Conservation (phyloP, 2,888 invertebrate genomes). For the Heliconius aoede region DNA sequence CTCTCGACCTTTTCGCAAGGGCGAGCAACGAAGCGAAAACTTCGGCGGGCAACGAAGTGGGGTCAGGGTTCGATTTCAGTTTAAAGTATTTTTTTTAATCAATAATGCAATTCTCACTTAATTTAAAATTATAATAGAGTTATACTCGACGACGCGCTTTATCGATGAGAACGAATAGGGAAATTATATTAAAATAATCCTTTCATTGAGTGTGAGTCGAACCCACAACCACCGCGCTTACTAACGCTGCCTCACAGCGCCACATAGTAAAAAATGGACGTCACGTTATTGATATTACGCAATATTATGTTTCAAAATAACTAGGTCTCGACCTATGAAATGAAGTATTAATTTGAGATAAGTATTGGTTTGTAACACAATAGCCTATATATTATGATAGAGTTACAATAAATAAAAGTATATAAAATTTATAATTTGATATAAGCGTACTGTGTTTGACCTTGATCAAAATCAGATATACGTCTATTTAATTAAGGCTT, state of each 20-base stretch:
- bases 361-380: slow-evolving; percentile 45
- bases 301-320: slow-evolving; percentile 43
- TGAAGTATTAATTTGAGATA: slow-evolving; percentile 42
- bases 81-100: background rate
- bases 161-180: background rate
- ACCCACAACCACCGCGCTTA: background rate
- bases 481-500: background rate
- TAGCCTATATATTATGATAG: slow-evolving; percentile 30
- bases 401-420: background rate
- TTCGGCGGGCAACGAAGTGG: slow-evolving; percentile 14
- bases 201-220: background rate
- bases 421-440: background rate
- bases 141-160: background rate
- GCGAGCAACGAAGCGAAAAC: slow-evolving; percentile 30
- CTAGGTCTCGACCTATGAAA: slow-evolving; percentile 45
- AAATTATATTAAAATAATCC: background rate
- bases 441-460: background rate
- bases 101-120: background rate
- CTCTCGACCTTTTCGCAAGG: slow-evolving; percentile 33
- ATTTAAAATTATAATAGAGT: background rate
- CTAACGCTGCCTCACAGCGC: background rate
- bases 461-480: background rate
- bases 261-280: slow-evolving; percentile 17
- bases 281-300: slow-evolving; percentile 37
- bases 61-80: slow-evolving; percentile 37